These are phyloP conservation scores for Beaufortia kweichowensis DNA, from an alignment of 2,113 vertebrate species.

Conservation along the genomic window DNA sequence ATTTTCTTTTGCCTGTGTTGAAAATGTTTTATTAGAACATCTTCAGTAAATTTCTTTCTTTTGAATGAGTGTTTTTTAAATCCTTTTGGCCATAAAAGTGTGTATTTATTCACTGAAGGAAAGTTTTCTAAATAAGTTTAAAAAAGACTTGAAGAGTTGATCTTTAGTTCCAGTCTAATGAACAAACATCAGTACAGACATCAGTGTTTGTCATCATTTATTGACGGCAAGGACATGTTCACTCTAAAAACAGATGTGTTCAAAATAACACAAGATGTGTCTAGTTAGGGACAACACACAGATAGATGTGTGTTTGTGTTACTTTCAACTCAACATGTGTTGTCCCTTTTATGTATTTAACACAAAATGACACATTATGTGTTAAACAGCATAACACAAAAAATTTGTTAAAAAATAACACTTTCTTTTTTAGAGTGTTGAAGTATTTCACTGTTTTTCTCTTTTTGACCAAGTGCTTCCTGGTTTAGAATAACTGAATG, in stretches of 20 bases:
- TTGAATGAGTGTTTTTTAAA: slow-evolving; percentile 58
- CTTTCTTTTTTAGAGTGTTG: too few relatives aligned
- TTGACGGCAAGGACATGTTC: slow-evolving; percentile 83
- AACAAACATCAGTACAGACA: slow-evolving; percentile 72
- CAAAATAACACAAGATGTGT: too few relatives aligned
- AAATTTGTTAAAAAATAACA: too few relatives aligned
- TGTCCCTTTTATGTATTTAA: too few relatives aligned
- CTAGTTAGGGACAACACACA: too few relatives aligned
- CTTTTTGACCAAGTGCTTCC: slow-evolving; percentile 77
- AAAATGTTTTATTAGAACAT: slow-evolving; percentile 52
- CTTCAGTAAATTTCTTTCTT: slow-evolving; percentile 77
- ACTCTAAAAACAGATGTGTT: too few relatives aligned
- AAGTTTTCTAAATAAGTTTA: slow-evolving; percentile 57
- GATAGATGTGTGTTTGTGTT: too few relatives aligned
- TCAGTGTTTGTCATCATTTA: slow-evolving; percentile 91
- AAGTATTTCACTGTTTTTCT: slow-evolving; percentile 70
- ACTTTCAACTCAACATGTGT: too few relatives aligned
- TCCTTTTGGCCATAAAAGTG: slow-evolving; percentile 74
- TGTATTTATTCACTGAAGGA: slow-evolving; percentile 72
- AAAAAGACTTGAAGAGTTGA: slow-evolving; percentile 71
- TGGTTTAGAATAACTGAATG: slow-evolving; percentile 59
- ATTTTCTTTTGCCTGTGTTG: slow-evolving; percentile 56
- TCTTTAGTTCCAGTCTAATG: slow-evolving; percentile 75
- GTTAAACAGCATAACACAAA: too few relatives aligned
- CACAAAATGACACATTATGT: too few relatives aligned